phyloP scores from a whole-genome alignment of 92 coral and sea anemone genomes.

The Meandrina meandrites region DNA sequence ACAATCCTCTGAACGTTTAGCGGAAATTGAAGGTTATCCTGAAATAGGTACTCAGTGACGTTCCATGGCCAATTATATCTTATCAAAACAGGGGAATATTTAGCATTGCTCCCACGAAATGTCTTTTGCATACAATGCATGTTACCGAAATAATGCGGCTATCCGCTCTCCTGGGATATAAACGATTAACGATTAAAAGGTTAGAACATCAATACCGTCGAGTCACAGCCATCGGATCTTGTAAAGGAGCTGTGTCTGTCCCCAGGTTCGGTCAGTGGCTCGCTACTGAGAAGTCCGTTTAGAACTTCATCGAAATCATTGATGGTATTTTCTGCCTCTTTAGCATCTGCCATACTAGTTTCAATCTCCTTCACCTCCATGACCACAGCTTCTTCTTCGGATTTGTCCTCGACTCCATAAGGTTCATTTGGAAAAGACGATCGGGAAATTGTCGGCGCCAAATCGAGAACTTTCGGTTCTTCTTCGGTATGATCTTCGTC shows the following conservation, averaged over 20 bases:
- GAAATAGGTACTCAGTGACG: too few relatives aligned
- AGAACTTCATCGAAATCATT: constrained; percentile 24
- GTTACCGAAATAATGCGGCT: neutral
- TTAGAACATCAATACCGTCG: constrained; percentile 34
- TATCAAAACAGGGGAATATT: neutral
- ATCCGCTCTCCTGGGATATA: too few relatives aligned
- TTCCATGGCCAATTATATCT: neutral
- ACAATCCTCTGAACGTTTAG: neutral
- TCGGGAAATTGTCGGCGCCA: neutral
- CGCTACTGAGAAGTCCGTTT: constrained; percentile 18
- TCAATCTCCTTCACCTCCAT: constrained; percentile 44
- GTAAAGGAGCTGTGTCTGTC: neutral
- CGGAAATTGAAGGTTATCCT: too few relatives aligned
- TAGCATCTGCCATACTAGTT: constrained; percentile 1
- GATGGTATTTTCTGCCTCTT: neutral
- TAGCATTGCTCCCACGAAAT: neutral
- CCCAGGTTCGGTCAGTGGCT: neutral
- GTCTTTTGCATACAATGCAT: neutral
- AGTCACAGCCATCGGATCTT: constrained; percentile 23
- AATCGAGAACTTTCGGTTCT: neutral
- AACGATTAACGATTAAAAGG: neutral
- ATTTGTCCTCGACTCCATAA: constrained; percentile 42
- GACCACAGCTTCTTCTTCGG: constrained; percentile 44
- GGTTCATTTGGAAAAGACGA: constrained; percentile 45
- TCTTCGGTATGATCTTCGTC: constrained; percentile 8